Evolutionary conservation across 2,888 invertebrate genomes (phyloP), one percentile per base, ranked within the genome.

Genomic region (Heliconius aoede): DNA sequence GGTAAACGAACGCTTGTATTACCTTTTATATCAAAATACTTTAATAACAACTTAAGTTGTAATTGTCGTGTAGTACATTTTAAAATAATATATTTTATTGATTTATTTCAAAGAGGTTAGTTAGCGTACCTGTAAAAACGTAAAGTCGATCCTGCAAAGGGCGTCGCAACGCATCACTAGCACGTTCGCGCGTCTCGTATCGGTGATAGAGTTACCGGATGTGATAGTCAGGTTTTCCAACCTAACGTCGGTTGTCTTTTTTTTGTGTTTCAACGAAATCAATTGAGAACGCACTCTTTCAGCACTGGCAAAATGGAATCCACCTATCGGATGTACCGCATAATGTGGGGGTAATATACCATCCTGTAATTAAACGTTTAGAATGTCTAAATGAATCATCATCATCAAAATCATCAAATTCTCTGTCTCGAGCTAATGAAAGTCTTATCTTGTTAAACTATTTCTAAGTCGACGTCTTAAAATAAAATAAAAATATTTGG

Each of bases 111-210:
- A 46, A 46, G 46, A 46, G 7, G 18, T 46, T 21, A 46, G 3
- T 55, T n/a, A 55, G 84, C 87, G 80, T 88, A 96, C 97, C 92
- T 96, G 95, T 80, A 95, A 93, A 79, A 96, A 96, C 0, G 97
- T 97, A 85, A 95, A 97, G 86, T 97, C 97, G 81, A 96, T 89
- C 82, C 95, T 95, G 74, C 95, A 94, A 69, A 97, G 91, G 74
- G 95, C 94, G 72, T 94, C 92, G 85, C 96, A 96, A 84, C 96
- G 95, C 18, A 97, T 88, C 26, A 97, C 95, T 28, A 96, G 83
- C 24, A 90, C 74, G 65, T 86, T 84, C 11, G 86, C 68, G 32
- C 81, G 79, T 32, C 79, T 82, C 40, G 36, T 80, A 24, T 62
- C 73, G 9, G 40, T 60, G 26, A 32, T 73, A 40, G 77, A 72